Base-by-base conservation (phyloP, 2,888 invertebrate species). In the Cataglyphis rosenhaueri region DNA sequence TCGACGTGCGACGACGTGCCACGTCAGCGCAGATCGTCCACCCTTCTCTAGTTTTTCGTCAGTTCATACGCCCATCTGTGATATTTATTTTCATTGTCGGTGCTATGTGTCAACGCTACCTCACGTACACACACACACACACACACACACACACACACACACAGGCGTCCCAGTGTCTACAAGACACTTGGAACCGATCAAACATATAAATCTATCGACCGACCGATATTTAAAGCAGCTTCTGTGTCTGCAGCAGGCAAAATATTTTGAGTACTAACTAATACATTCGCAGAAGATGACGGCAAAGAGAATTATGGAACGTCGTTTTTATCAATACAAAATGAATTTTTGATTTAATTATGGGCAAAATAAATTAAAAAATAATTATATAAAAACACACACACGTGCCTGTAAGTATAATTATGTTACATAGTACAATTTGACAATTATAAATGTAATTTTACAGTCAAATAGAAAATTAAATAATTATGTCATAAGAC, bases 21-120 rank as follows among this genome's bases (percentile, higher is more conserved):
- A 92, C 93, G 94, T 94, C 94, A 94, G 94, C 93, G 88, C 76
- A 52, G 82, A 79, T 76, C 89, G 85, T 86, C 87, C 87, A 89
- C 90, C 89, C 87, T 87, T 88, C 91, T 87, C 87, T 85, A 85
- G 86, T 87, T 88, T 88, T 85, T 85, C 88, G 91, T 88, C 88
- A 87, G 85, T 48, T 84, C 78, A 21, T 64, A 8, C 68, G 82
- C 85, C 85, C 85, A 84, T 52, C 86, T 65, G 83, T n/a, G 83
- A 91, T 90, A 90, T 91, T 91, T 91, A 90, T 88, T 89, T 89
- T 88, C 70, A 91, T 84, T 84, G 83, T 86, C 82, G 68, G 1
- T 75, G 74, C 85, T 89, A 86, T n/a, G 48, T 52, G n/a, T 90
- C 91, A 91, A 89, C 88, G 85, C 86, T 87, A 84, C 83, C 85